Conservation (phyloP, 1,140 invertebrate species). For the Lycorma delicatula region DNA sequence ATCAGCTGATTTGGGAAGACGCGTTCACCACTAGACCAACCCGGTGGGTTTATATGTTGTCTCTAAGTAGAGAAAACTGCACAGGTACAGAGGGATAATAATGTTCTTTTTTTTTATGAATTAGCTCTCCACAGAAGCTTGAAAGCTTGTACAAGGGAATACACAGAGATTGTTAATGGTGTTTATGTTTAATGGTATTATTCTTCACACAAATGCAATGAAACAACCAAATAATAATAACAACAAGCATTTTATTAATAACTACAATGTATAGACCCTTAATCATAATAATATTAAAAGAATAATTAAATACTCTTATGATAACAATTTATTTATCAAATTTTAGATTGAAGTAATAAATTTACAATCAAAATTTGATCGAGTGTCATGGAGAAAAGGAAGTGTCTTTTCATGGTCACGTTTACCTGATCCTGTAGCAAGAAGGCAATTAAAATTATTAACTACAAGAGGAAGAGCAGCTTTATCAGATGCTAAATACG, state of each 20-base stretch:
- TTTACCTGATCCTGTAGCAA: conserved; percentile 54
- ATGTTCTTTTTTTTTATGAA: too few relatives aligned
- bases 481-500: conserved; percentile 62
- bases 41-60: too few relatives aligned
- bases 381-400: conserved; percentile 61
- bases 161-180: too few relatives aligned
- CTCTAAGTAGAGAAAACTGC: too few relatives aligned
- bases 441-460: conserved; percentile 61
- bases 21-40: too few relatives aligned
- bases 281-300: too few relatives aligned
- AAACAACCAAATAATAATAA: background rate
- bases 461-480: conserved; percentile 60
- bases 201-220: background rate
- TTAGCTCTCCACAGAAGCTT: too few relatives aligned
- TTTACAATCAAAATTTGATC: conserved; percentile 59
- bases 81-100: too few relatives aligned
- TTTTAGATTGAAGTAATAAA: conserved; percentile 53
- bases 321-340: background rate
- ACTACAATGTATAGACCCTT: background rate
- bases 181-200: background rate
- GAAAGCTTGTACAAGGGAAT: too few relatives aligned
- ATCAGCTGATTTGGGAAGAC: too few relatives aligned
- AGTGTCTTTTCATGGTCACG: conserved; percentile 54
- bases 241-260: background rate
- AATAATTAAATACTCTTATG: background rate